Evolutionary conservation across 2,797 vertebrate species (phyloP), one percentile per base, ranked within the genome.

Genomic region (Urophycis tenuis): DNA sequence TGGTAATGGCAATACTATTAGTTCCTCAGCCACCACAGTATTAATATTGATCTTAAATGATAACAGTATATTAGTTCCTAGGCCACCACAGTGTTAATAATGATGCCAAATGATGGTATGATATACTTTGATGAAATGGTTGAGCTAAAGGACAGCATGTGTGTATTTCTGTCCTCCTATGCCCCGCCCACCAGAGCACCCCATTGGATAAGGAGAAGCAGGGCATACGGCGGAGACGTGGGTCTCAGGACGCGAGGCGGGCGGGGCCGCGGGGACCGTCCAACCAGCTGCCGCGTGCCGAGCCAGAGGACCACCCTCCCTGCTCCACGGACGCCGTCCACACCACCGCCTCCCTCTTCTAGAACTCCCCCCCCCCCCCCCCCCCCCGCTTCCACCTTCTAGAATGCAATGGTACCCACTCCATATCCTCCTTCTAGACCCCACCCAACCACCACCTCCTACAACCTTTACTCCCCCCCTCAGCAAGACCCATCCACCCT

Each of bases 201-300:
- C 91, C 97, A 95, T 95, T 97, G 96, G 96, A 99, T 96, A 98
- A 98, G 93, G 95, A 98, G 96, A 96, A 96, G 96, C 96, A 97
- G 95, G 92, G 97, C 96, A 95, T 99, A 96, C 82, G 95, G 95
- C 91, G 53, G 53, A 60, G 95, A 96, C 95, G 96, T 96, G 91
- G 95, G 95, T 87, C 98, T 95, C 94, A 94, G 93, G 95, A 98
- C 96, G 95, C 97, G 91, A 98, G 90, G 87, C 88, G 88, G 9
- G 82, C 90, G 87, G 86, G 93, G 83, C 89, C 88, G 92, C 91
- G 33, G 91, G 81, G 90, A 92, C 72, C 74, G 53, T 22, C 87
- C 49, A 91, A 95, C 84, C 64, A 69, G 93, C 94, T 0, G 88
- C 92, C 15, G 96, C 96, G 93, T 89, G 95, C 97, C 0, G 96